Conservation (phyloP, 1,140 invertebrate genomes). For the Melanaphis sacchari region DNA sequence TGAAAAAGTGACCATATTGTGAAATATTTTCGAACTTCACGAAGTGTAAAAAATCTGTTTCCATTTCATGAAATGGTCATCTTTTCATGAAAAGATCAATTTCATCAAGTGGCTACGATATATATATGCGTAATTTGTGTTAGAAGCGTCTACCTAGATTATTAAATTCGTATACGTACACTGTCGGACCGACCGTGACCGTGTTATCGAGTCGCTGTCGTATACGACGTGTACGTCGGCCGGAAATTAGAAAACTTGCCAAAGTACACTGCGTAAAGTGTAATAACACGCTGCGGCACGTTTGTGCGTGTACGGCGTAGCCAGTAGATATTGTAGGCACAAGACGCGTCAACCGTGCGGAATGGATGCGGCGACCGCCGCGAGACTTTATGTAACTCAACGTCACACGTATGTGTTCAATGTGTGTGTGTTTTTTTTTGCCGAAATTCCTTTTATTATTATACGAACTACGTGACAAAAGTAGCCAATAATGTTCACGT, state of each 20-base stretch:
- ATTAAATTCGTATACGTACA: not conserved
- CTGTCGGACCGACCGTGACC: not conserved
- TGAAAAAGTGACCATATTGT: too few relatives aligned
- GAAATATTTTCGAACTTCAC: too few relatives aligned
- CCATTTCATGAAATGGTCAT: too few relatives aligned
- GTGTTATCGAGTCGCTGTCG: not conserved
- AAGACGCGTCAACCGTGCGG: not conserved
- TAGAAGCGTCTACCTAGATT: not conserved
- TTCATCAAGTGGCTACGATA: too few relatives aligned
- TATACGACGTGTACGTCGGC: not conserved
- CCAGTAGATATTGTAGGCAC: not conserved
- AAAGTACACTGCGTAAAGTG: not conserved
- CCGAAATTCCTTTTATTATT: not conserved
- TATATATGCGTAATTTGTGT: not conserved
- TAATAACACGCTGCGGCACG: not conserved
- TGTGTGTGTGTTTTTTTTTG: not conserved
- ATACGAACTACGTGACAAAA: conserved; percentile 17
- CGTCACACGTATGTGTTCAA: too few relatives aligned
- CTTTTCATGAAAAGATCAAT: too few relatives aligned
- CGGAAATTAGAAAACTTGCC: not conserved
- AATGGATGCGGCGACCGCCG: not conserved
- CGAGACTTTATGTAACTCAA: not conserved
- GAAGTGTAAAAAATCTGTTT: too few relatives aligned
- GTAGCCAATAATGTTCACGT: not conserved
- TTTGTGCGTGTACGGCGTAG: not conserved